A percentile compares a stretch with the other conserved stretches of the same genome.
Evolutionary conservation across 2,113 vertebrate genomes (phyloP).

Genomic region (Ophthalmolycus amberensis): DNA sequence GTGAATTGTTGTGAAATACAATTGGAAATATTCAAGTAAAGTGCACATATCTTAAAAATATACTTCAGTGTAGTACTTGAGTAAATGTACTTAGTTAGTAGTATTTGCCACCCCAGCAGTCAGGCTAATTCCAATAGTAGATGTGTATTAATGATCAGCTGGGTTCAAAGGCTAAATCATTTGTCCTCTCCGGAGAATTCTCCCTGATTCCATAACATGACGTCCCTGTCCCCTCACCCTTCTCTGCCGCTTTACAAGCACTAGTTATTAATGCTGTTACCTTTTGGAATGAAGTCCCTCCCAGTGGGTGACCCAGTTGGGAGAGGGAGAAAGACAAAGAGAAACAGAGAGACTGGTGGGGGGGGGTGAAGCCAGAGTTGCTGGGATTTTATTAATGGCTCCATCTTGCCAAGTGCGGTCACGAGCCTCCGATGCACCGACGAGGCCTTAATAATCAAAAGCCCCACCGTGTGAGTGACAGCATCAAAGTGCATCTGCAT

Average conservation of each 20-base stretch:
- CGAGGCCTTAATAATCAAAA: slow-evolving; percentile 70
- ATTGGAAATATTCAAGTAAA: neutral
- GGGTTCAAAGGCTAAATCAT: neutral
- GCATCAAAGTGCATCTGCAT: slow-evolving; percentile 74
- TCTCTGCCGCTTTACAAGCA: neutral
- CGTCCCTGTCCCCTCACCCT: too few relatives aligned
- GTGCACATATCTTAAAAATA: neutral
- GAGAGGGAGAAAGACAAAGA: slow-evolving; percentile 46
- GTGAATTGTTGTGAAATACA: neutral
- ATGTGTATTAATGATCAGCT: neutral
- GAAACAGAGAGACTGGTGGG: slow-evolving; percentile 36
- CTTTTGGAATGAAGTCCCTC: slow-evolving; percentile 37
- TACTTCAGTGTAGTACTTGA: neutral
- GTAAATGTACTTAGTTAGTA: neutral
- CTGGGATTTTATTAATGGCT: slow-evolving; percentile 70
- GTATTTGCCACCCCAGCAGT: neutral
- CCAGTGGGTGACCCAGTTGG: slow-evolving; percentile 62
- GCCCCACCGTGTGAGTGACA: slow-evolving; percentile 71
- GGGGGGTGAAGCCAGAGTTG: slow-evolving; percentile 49
- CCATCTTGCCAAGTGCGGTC: slow-evolving; percentile 66
- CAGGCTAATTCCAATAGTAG: neutral
- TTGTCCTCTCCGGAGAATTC: neutral
- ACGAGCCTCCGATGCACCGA: slow-evolving; percentile 58
- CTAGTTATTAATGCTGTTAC: slow-evolving; percentile 37
- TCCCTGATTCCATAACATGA: neutral